phyloP scores from a whole-genome alignment of 2,888 invertebrate species.

The Venusia cambrica region DNA sequence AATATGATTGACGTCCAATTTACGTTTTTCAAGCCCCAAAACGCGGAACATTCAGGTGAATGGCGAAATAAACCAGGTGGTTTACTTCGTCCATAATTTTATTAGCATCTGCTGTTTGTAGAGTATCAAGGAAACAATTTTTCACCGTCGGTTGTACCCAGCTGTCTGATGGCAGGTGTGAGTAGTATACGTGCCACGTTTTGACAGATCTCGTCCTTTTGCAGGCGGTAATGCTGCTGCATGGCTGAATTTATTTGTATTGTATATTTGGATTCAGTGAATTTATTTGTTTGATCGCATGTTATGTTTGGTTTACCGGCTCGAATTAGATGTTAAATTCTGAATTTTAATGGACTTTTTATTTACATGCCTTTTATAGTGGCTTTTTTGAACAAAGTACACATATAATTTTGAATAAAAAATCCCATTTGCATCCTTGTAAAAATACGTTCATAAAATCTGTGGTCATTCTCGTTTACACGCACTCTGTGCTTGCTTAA shows the following conservation, averaged over 20 bases:
- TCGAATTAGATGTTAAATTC: too few relatives aligned
- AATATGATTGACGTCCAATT: background rate
- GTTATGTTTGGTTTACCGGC: background rate
- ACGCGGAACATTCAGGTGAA: slow-evolving; percentile 16
- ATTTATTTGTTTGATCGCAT: slow-evolving; percentile 11
- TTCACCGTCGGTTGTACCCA: slow-evolving; percentile 61
- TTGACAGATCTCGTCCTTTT: slow-evolving; percentile 48
- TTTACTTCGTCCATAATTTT: slow-evolving; percentile 28
- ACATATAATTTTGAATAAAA: too few relatives aligned
- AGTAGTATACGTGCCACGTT: slow-evolving; percentile 54
- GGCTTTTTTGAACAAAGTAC: too few relatives aligned
- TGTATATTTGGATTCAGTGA: slow-evolving; percentile 10
- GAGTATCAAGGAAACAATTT: slow-evolving; percentile 57
- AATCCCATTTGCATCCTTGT: too few relatives aligned
- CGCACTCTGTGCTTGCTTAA: slow-evolving; percentile 46
- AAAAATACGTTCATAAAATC: too few relatives aligned
- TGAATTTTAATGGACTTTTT: too few relatives aligned
- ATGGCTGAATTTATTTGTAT: slow-evolving; percentile 23
- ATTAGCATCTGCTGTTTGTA: slow-evolving; percentile 57
- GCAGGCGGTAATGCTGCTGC: slow-evolving; percentile 17
- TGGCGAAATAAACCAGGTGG: too few relatives aligned
- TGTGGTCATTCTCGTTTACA: slow-evolving; percentile 46
- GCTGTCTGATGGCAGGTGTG: slow-evolving; percentile 73
- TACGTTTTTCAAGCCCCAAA: slow-evolving; percentile 1
- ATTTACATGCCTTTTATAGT: too few relatives aligned